Evolutionary conservation across 1,140 invertebrate species (phyloP), one percentile per base, ranked within the genome.

Genomic region (Trichonephila clavipes): DNA sequence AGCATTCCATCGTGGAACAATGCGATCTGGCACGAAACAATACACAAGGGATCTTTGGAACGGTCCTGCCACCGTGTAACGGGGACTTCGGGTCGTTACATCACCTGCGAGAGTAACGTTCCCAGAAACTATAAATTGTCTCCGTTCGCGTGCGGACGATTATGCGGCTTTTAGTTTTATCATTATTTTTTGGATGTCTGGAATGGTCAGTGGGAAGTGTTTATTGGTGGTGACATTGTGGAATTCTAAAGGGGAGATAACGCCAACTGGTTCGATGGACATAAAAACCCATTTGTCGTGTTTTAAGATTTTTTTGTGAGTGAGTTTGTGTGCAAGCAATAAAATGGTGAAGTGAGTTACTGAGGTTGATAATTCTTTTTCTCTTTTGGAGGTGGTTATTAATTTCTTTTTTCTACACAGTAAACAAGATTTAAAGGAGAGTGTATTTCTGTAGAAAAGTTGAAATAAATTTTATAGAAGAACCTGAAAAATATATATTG

Each of bases 1-100:
- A 28, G 69, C 69, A 72, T 72, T 72, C 69, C 69, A 72, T 14
- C 69, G 28, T 34, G 14, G 69, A 72, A 72, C 28, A 72, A 72
- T 72, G 24, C 69, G 12, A 72, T 5, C 28, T 12, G 28, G 10
- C n/a, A 24, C 24, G n/a, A 72, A 72, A 72, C 69, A 72, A 72
- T 72, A 3, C 69, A 28, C 69, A 72, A 72, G 69, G 69, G 69
- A 72, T 72, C 16, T 64, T 19, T 66, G 4, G 24, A 16, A 72
- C 69, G 28, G 28, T 4, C 28, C 69, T 72, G 24, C 69, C 12
- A 24, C 69, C n/a, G 69, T 72, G 69, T 72, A 72, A 72, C 69
- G 69, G 69, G 69, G 69, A 72, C 69, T 72, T 34, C 8, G 24
- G 8, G 24, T 18, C 28, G 24, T 72, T 72, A 34, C 28, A 72